These are phyloP conservation scores for Lycia hirtaria DNA, from an alignment of 2,888 invertebrate genomes.

Conservation along the genomic window DNA sequence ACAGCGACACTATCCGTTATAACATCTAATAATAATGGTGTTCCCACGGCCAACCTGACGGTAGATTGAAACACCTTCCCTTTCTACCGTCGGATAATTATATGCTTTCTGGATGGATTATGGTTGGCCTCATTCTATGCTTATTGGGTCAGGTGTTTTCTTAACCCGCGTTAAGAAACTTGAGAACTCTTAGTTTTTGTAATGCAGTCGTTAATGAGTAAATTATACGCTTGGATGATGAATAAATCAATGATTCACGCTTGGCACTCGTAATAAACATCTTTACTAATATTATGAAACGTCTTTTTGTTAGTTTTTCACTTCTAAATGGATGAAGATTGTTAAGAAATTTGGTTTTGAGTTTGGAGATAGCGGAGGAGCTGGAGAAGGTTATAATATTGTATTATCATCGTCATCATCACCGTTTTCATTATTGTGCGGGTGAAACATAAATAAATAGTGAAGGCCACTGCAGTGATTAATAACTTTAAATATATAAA, in stretches of 20 bases:
- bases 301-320: too few species aligned
- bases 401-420: too few species aligned
- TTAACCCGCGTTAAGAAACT: conserved; percentile 6
- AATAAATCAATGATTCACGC: background rate
- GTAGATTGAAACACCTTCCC: conserved; percentile 40
- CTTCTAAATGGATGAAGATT: too few species aligned
- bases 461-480: too few species aligned
- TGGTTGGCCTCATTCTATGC: conserved; percentile 27
- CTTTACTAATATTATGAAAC: background rate
- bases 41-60: conserved; percentile 36
- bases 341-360: too few species aligned
- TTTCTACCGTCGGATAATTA: conserved; percentile 32
- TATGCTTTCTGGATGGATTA: conserved; percentile 36
- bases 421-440: too few species aligned
- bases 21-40: conserved; percentile 9
- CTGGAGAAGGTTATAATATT: too few species aligned
- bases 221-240: conserved; percentile 1
- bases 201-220: background rate
- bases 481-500: too few species aligned
- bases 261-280: background rate
- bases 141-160: conserved; percentile 30
- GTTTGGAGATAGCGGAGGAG: too few species aligned
- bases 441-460: too few species aligned
- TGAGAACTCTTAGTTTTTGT: conserved; percentile 19
- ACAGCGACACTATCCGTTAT: conserved; percentile 20